A percentile compares a stretch with the other conserved stretches of the same genome.
These are phyloP conservation scores for Arctia plantaginis DNA, from an alignment of 2,888 invertebrate genomes.

Conservation along the genomic window DNA sequence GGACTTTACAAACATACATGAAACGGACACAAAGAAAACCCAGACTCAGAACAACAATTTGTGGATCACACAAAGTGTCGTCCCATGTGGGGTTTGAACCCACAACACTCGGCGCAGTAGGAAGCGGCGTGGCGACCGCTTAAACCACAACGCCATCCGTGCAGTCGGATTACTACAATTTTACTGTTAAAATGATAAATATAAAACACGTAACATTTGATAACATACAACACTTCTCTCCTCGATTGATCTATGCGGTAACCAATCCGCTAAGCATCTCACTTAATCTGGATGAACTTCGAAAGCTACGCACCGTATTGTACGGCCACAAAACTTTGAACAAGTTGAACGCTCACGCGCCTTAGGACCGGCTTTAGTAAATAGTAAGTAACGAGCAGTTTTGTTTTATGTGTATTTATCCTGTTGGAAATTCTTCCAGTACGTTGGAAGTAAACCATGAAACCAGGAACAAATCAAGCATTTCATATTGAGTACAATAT, in stretches of 20 bases:
- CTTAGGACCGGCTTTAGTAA: not conserved
- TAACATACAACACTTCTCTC: not conserved
- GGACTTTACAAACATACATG: no score
- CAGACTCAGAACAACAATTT: no score
- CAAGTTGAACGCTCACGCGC: not conserved
- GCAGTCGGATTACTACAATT: no score
- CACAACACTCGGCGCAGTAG: no score
- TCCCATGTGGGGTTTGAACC: no score
- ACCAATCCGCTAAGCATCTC: not conserved
- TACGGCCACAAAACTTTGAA: not conserved
- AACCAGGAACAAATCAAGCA: not conserved
- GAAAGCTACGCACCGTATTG: not conserved
- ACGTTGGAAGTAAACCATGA: not conserved
- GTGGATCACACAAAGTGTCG: no score
- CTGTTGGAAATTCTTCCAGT: not conserved
- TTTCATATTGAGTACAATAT: not conserved
- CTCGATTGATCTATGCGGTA: not conserved
- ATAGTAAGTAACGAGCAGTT: conserved; percentile 15
- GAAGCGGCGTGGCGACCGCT: no score
- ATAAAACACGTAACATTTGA: not conserved
- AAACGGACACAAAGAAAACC: no score
- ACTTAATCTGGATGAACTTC: not conserved
- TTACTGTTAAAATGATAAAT: not conserved
- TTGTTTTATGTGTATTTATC: conserved; percentile 5
- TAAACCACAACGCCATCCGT: no score